Conservation (phyloP, 2,113 vertebrate genomes). For the Gallinago undulata region DNA sequence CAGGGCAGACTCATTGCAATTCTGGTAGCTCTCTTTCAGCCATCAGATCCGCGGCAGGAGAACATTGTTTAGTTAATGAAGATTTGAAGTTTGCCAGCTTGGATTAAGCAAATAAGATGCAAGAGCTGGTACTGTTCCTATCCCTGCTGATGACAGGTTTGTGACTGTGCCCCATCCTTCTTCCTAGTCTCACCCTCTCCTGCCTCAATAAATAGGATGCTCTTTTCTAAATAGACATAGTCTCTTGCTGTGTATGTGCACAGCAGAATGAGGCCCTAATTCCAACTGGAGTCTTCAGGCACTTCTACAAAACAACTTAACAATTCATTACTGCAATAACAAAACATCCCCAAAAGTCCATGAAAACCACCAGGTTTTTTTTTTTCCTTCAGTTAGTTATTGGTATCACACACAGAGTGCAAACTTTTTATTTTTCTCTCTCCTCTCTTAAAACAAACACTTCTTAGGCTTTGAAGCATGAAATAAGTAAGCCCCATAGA, state of each 20-base stretch:
- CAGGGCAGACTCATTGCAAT: not conserved
- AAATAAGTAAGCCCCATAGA: constrained; percentile 49
- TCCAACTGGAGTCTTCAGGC: not conserved
- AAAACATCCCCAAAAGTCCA: not conserved
- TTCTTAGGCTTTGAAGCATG: constrained; percentile 59
- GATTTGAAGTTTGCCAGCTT: not conserved
- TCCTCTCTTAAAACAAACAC: not conserved
- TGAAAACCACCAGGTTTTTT: not conserved
- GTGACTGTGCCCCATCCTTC: not conserved
- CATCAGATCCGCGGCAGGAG: not conserved
- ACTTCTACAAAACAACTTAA: not conserved
- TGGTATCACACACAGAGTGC: not conserved
- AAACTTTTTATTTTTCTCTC: not conserved
- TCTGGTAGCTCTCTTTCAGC: not conserved
- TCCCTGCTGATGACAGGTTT: not conserved
- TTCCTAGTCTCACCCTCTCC: not conserved
- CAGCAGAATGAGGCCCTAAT: not conserved
- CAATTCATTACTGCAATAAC: not conserved
- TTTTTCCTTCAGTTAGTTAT: constrained; percentile 4
- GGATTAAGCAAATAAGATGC: not conserved
- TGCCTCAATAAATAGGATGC: accelerated
- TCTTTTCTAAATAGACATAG: not conserved
- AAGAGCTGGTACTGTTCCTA: not conserved
- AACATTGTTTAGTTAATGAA: not conserved
- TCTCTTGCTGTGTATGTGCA: not conserved